Evolutionary conservation across 2,888 invertebrate genomes (phyloP), one percentile per base, ranked within the genome.

Genomic region (Rotaria magnacalcarata): DNA sequence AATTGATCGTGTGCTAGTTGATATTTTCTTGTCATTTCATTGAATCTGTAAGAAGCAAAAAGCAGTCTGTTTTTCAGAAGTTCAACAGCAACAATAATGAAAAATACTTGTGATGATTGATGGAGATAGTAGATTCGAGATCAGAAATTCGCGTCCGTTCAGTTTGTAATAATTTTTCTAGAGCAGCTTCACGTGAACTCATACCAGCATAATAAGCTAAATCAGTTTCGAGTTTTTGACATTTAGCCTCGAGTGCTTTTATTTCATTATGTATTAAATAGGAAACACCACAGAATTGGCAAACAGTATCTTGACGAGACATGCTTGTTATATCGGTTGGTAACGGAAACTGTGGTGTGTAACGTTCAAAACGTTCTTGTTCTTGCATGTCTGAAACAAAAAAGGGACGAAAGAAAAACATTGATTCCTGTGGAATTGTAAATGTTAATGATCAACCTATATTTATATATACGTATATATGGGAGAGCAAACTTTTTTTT

Each of bases 241-340:
- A 87, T 87, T 89, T 90, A 54, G 90, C 90, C 87, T 91, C 90
- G 85, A 91, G 87, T 11, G 89, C 89, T 88, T 91, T 91, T 21
- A 91, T 91, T 86, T 91, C 91, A 88, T 89, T 90, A 88, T 91
- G 91, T 84, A 91, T 91, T n/a, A 91, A 89, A 86, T 91, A 91
- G 87, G 90, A 91, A 1, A 91, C 90, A 8, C 91, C 91, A 88
- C 91, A 91, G 87, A 90, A 91, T 87, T 90, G 89, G 87, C 90
- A 90, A 0, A 90, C 88, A 0, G 91, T 91, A 50, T 91, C 91
- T 87, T 90, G 90, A 67, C 89, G 87, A 21, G 88, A 88, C 90
- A 91, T 90, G 85, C 89, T 89, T 75, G 89, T 89, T 24, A 91
- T 90, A 74, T 89, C 90, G 54, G 89, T 89, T 5, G 91, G 91